phyloP scores from a whole-genome alignment of 2,113 vertebrate genomes.

The Raphicerus campestris region DNA sequence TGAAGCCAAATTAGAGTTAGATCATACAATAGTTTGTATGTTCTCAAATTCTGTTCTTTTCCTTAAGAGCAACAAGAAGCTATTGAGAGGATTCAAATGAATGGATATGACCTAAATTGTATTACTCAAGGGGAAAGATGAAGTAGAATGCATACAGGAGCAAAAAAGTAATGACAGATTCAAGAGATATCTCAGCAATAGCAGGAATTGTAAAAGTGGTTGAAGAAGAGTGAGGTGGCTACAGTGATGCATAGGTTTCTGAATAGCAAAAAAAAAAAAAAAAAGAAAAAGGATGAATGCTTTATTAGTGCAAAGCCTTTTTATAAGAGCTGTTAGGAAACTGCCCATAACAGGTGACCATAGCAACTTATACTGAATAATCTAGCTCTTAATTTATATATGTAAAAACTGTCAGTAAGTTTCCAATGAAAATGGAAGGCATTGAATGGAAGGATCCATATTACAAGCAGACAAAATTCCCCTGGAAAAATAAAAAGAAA shows the following conservation, averaged over 20 bases:
- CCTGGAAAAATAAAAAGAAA: neutral
- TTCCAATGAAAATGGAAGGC: neutral
- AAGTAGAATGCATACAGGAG: neutral
- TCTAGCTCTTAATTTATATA: neutral
- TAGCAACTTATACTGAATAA: neutral
- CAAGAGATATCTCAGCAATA: neutral
- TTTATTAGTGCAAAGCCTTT: neutral
- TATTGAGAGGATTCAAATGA: neutral
- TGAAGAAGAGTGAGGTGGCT: neutral
- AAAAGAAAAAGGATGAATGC: neutral
- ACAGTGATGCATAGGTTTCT: neutral
- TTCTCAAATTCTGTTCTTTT: neutral
- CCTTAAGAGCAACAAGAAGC: neutral
- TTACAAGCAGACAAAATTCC: neutral
- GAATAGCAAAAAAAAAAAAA: neutral
- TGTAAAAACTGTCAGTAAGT: neutral
- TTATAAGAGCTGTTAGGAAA: neutral
- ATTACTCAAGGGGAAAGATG: neutral
- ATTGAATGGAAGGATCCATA: neutral
- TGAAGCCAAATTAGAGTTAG: neutral
- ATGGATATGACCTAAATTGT: neutral
- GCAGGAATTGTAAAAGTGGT: neutral
- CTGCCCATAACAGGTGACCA: neutral
- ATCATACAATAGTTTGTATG: neutral
- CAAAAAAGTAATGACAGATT: neutral